These are phyloP conservation scores for Myzus persicae DNA, from an alignment of 1,140 invertebrate genomes.

Conservation along the genomic window DNA sequence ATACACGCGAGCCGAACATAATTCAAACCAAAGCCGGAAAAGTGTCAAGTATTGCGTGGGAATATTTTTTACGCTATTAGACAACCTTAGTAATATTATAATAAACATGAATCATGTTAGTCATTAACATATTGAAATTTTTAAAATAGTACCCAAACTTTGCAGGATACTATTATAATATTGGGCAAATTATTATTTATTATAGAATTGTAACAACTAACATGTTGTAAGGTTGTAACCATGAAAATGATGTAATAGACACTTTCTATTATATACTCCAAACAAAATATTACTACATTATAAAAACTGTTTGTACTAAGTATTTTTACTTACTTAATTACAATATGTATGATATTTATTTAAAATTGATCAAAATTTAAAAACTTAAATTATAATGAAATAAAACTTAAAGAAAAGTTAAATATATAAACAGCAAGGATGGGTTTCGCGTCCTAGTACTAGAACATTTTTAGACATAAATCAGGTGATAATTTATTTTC, in stretches of 20 bases:
- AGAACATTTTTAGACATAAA: not conserved
- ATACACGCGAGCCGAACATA: conserved; percentile 46
- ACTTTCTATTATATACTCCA: not conserved
- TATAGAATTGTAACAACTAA: not conserved
- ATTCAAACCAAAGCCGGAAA: conserved; percentile 49
- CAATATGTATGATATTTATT: not conserved
- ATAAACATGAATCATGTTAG: conserved; percentile 25
- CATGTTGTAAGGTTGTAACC: not conserved
- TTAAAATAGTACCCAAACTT: not conserved
- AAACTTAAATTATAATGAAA: not conserved
- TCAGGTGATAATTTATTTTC: not conserved
- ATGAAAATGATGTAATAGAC: not conserved
- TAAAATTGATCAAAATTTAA: not conserved
- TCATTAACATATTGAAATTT: conserved; percentile 19
- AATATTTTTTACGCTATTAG: conserved; percentile 42
- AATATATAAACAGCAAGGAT: not conserved
- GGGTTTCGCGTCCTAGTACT: not conserved
- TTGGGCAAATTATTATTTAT: not conserved
- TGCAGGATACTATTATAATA: too few relatives aligned
- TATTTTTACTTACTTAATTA: not conserved
- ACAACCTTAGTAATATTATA: not conserved
- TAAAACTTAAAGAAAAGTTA: not conserved
- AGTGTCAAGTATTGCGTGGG: conserved; percentile 51
- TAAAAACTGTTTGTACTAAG: not conserved
- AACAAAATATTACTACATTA: not conserved